A percentile compares a stretch with the other conserved stretches of the same genome.
These are phyloP conservation scores for Orchestes rusci DNA, from an alignment of 2,888 invertebrate species.

Conservation along the genomic window DNA sequence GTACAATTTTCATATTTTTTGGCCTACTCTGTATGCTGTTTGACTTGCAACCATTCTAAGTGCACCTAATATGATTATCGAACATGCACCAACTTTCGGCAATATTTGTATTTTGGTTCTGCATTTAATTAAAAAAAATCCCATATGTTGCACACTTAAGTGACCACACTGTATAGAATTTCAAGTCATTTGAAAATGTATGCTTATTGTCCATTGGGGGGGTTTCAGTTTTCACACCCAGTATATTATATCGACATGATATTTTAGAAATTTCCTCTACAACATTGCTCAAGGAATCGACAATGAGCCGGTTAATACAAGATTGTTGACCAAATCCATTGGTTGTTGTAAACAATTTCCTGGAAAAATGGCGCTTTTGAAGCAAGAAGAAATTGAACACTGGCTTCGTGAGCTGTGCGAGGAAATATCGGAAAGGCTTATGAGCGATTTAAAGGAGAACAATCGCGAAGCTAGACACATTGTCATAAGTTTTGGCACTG, in stretches of 20 bases:
- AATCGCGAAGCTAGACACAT: constrained; percentile 73
- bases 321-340: constrained; percentile 85
- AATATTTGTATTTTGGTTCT: too few species aligned
- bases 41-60: too few species aligned
- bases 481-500: constrained; percentile 63
- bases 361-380: constrained; percentile 73
- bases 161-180: too few species aligned
- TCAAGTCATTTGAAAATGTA: too few species aligned
- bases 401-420: constrained; percentile 76
- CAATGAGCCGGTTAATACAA: constrained; percentile 74
- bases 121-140: too few species aligned
- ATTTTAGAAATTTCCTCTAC: constrained; percentile 70
- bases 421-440: constrained; percentile 77
- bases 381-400: constrained; percentile 57
- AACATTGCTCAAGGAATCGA: constrained; percentile 83
- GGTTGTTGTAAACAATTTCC: constrained; percentile 94
- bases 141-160: too few species aligned
- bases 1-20: too few species aligned
- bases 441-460: constrained; percentile 73
- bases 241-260: background rate
- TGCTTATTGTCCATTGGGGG: too few species aligned
- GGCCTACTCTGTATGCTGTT: too few species aligned
- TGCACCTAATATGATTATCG: too few species aligned
- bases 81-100: too few species aligned
- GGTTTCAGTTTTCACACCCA: too few species aligned